Conservation (phyloP, 2,113 vertebrate genomes). For the Notarius quadriscutis region DNA sequence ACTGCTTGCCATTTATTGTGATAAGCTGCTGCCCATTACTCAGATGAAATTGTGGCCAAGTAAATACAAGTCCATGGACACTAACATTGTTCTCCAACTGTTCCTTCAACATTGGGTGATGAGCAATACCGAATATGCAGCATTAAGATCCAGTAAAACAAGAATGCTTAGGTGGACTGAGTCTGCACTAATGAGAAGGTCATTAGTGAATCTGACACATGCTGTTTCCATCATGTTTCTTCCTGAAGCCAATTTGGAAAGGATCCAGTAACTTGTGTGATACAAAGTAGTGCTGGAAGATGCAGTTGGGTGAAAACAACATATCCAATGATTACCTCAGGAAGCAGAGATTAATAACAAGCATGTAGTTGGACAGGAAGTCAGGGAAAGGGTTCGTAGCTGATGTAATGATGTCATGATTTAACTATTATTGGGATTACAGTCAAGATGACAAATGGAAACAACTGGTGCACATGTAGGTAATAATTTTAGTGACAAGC, state of each 20-base stretch:
- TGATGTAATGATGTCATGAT: background rate
- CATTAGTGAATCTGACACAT: background rate
- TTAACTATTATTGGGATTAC: background rate
- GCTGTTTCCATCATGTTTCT: background rate
- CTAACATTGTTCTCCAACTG: background rate
- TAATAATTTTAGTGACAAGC: background rate
- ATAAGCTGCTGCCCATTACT: background rate
- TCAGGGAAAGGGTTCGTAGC: background rate
- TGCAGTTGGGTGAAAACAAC: conserved; percentile 9
- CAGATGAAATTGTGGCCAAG: background rate
- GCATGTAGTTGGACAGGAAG: background rate
- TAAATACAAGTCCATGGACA: background rate
- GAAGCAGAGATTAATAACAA: background rate
- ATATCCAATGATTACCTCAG: background rate
- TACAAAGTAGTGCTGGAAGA: background rate
- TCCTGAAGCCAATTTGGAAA: background rate
- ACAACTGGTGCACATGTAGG: background rate
- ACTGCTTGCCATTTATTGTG: background rate
- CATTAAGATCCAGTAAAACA: background rate
- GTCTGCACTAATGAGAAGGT: background rate
- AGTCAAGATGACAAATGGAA: background rate
- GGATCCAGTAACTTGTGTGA: background rate
- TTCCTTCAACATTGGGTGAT: background rate
- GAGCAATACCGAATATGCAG: background rate
- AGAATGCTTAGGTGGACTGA: background rate